Conservation (phyloP, 2,888 invertebrate species). For the Ennomos erosarius region DNA sequence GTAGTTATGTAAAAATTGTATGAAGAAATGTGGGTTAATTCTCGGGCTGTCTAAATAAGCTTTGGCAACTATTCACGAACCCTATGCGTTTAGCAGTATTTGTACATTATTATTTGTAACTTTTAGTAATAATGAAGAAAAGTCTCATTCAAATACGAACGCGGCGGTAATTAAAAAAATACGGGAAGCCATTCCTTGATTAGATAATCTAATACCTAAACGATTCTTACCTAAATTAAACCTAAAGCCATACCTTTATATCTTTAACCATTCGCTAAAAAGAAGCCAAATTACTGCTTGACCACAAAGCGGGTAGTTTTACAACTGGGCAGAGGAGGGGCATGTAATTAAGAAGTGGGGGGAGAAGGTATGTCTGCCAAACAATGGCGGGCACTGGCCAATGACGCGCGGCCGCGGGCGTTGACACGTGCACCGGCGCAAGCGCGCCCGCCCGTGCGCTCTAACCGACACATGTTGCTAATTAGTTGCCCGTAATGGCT, state of each 20-base stretch:
- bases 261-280: no score
- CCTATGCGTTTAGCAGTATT: slow-evolving; percentile 4
- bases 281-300: background rate
- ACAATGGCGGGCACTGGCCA: slow-evolving; percentile 73
- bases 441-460: slow-evolving; percentile 37
- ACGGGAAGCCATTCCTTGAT: no score
- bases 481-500: slow-evolving; percentile 27
- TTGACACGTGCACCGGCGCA: slow-evolving; percentile 77
- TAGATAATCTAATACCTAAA: no score
- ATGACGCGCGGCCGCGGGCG: slow-evolving; percentile 77
- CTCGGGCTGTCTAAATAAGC: slow-evolving; percentile 5
- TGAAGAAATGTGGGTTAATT: no score
- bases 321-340: slow-evolving; percentile 35
- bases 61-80: slow-evolving; percentile 14
- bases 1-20: no score
- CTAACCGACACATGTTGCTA: slow-evolving; percentile 24
- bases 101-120: slow-evolving; percentile 8
- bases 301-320: slow-evolving; percentile 33
- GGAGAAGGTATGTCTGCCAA: slow-evolving; percentile 44
- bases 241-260: no score
- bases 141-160: no score
- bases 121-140: slow-evolving; percentile 22
- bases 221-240: no score
- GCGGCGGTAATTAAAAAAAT: no score
- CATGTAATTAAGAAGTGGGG: slow-evolving; percentile 26